A percentile compares a stretch with the other conserved stretches of the same genome.
phyloP scores from a whole-genome alignment of 2,113 vertebrate genomes.

The Trachemys scripta region DNA sequence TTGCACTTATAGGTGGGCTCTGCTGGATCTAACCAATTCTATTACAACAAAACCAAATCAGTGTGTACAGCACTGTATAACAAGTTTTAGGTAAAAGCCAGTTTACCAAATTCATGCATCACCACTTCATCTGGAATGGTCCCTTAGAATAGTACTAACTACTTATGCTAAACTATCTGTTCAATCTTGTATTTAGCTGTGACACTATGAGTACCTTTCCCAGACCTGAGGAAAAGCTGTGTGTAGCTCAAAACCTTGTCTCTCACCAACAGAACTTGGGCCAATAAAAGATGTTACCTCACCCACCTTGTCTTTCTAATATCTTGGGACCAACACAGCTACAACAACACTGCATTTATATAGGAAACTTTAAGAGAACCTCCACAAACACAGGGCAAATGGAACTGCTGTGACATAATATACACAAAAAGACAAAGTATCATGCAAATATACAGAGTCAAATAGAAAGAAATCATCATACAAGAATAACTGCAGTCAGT shows the following conservation, averaged over 20 bases:
- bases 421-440: background rate
- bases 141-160: background rate
- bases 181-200: background rate
- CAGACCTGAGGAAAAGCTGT: background rate
- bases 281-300: background rate
- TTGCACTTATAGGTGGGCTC: background rate
- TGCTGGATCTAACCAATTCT: background rate
- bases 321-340: background rate
- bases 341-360: background rate
- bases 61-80: fast-evolving
- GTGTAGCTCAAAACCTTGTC: background rate
- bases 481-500: background rate
- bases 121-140: background rate
- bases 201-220: background rate
- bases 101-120: background rate
- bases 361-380: conserved; percentile 17
- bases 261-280: background rate
- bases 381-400: background rate
- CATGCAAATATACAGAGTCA: background rate
- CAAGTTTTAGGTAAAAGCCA: background rate
- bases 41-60: background rate
- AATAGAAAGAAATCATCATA: background rate
- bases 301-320: background rate
- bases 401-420: background rate
- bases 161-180: background rate